Conservation (phyloP, 35 echinoderm and acorn worm genomes). For the Eucidaris tribuloides region DNA sequence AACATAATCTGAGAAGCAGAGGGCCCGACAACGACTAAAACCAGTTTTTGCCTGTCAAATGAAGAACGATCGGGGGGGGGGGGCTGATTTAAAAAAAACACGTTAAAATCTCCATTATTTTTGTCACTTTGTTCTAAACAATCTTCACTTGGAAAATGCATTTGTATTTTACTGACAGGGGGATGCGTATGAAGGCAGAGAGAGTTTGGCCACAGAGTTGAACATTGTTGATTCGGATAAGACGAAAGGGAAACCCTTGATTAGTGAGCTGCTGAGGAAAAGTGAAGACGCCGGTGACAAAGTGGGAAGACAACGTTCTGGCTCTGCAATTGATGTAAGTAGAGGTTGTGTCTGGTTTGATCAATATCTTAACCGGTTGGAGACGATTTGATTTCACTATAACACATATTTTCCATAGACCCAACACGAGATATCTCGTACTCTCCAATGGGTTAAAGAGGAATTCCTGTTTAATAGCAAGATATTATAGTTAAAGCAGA, state of each 20-base stretch:
- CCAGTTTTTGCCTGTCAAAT: too few species aligned
- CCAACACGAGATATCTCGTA: too few species aligned
- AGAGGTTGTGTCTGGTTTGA: neutral
- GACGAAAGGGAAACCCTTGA: slow-evolving; percentile 44
- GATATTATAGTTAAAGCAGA: neutral
- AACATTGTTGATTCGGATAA: slow-evolving; percentile 52
- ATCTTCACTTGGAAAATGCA: neutral
- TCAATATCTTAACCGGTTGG: too few species aligned
- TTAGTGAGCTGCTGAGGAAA: slow-evolving; percentile 64
- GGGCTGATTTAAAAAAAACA: too few species aligned
- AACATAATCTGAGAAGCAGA: too few species aligned
- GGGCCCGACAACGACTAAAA: too few species aligned
- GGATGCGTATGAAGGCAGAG: slow-evolving; percentile 80
- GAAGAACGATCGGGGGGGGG: too few species aligned
- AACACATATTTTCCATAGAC: too few species aligned
- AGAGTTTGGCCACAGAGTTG: slow-evolving; percentile 47
- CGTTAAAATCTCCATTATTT: too few species aligned
- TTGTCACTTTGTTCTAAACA: neutral
- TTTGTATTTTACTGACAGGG: slow-evolving; percentile 36
- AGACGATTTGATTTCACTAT: too few species aligned
- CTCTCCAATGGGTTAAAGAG: neutral
- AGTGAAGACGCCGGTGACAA: slow-evolving; percentile 1
- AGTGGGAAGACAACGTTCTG: neutral
- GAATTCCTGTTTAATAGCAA: neutral
- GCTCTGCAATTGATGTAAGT: slow-evolving; percentile 32